phyloP scores from a whole-genome alignment of 2,797 vertebrate species.

The Lagorchestes hirsutus region DNA sequence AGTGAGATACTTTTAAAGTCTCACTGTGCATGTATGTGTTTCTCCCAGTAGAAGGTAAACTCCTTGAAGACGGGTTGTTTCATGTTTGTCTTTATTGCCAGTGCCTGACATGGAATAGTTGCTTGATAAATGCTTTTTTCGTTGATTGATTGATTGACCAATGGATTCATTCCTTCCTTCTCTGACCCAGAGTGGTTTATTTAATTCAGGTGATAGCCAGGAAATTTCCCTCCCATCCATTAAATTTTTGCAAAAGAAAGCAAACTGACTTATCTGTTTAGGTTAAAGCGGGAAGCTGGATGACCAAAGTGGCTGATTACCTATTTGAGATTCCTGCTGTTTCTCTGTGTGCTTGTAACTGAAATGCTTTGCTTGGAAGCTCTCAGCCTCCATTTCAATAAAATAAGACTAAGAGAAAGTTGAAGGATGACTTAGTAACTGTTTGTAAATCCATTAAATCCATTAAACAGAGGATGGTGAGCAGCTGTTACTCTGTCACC shows the following conservation, averaged over 20 bases:
- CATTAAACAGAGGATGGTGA: constrained; percentile 15
- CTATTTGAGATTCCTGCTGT: constrained; percentile 38
- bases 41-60: neutral
- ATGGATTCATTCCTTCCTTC: neutral
- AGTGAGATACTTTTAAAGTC: neutral
- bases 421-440: constrained; percentile 49
- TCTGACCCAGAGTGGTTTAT: constrained; percentile 51
- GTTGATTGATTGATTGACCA: neutral
- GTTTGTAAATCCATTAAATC: constrained; percentile 55
- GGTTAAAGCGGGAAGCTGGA: constrained; percentile 52
- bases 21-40: neutral
- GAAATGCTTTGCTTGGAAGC: constrained; percentile 54
- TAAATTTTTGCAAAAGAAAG: constrained; percentile 67
- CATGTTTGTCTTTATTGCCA: neutral
- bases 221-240: constrained; percentile 61
- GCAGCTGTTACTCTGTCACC: constrained; percentile 51
- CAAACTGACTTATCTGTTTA: constrained; percentile 45
- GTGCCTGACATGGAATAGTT: constrained; percentile 36
- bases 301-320: constrained; percentile 56
- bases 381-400: constrained; percentile 56
- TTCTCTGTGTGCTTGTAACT: neutral
- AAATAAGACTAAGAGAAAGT: constrained; percentile 62
- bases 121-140: constrained; percentile 14
- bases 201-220: constrained; percentile 59
- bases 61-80: neutral